phyloP scores from a whole-genome alignment of 2,888 invertebrate genomes.

The Mesoligia furuncula region DNA sequence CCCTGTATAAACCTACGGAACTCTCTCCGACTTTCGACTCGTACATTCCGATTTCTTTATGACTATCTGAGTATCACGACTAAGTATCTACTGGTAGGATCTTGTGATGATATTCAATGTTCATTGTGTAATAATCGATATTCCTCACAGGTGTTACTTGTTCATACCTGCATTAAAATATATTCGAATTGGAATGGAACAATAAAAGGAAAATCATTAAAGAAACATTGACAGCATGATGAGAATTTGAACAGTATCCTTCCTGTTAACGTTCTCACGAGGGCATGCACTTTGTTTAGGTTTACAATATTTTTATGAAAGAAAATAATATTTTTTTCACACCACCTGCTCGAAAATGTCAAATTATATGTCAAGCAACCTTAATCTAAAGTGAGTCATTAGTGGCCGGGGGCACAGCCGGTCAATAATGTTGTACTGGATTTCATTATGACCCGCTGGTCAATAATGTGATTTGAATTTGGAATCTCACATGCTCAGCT shows the following conservation, averaged over 20 bases:
- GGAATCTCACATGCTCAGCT: too few relatives aligned
- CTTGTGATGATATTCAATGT: slow-evolving; percentile 9
- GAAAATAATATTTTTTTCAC: too few relatives aligned
- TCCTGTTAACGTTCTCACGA: not conserved
- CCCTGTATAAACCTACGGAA: slow-evolving; percentile 14
- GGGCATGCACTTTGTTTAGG: not conserved
- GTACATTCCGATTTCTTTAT: not conserved
- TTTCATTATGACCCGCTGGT: too few relatives aligned
- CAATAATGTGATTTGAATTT: too few relatives aligned
- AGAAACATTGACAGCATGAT: not conserved
- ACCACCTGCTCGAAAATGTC: too few relatives aligned
- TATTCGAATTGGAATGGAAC: slow-evolving; percentile 3
- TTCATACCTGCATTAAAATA: slow-evolving; percentile 16
- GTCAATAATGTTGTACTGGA: too few relatives aligned
- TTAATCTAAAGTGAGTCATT: too few relatives aligned
- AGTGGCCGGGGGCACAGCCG: too few relatives aligned
- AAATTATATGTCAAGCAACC: too few relatives aligned
- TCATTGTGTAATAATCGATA: slow-evolving; percentile 40
- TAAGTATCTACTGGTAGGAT: slow-evolving; percentile 4
- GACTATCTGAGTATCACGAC: too few relatives aligned
- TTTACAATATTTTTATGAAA: not conserved
- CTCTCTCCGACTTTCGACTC: not conserved
- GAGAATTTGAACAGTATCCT: slow-evolving; percentile 3
- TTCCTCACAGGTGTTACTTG: slow-evolving; percentile 41
- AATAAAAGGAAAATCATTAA: slow-evolving; percentile 29